Conservation (phyloP, 2,113 vertebrate species). For the Cephalopterus ornatus region DNA sequence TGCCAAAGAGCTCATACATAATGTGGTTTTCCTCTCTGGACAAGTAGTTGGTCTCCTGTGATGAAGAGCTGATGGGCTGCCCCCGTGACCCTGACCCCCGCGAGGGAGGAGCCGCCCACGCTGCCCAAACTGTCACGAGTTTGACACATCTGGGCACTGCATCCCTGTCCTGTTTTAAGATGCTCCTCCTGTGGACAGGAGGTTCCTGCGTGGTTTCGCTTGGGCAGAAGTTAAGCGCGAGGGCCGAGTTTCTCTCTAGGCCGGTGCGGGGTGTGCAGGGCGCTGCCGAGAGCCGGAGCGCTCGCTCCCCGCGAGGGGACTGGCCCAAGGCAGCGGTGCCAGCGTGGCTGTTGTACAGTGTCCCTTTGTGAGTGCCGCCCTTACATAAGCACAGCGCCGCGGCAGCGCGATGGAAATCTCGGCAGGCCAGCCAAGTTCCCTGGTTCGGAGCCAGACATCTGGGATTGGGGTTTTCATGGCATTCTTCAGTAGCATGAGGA, state of each 20-base stretch:
- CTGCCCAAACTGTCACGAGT: background rate
- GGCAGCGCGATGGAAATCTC: background rate
- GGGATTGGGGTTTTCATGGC: background rate
- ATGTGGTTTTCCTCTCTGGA: background rate
- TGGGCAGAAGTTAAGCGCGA: background rate
- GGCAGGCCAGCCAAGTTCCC: background rate
- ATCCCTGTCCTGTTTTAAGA: background rate
- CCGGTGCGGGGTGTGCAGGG: rapidly evolving
- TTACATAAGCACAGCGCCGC: background rate
- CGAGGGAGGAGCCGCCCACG: too few relatives aligned
- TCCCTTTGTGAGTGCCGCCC: background rate
- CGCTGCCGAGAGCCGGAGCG: rapidly evolving
- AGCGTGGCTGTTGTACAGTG: background rate
- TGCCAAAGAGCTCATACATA: background rate
- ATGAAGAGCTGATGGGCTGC: background rate
- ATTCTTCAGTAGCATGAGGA: background rate
- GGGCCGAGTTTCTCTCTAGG: background rate
- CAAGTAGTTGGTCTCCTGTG: rapidly evolving
- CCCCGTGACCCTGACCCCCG: background rate
- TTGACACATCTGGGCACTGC: background rate
- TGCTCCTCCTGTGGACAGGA: background rate
- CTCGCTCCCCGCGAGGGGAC: background rate
- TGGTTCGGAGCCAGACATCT: background rate
- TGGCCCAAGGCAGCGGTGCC: rapidly evolving
- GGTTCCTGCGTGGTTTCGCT: rapidly evolving